These are phyloP conservation scores for Ariolimax columbianus DNA, from an alignment of 2,888 invertebrate genomes.

Conservation along the genomic window DNA sequence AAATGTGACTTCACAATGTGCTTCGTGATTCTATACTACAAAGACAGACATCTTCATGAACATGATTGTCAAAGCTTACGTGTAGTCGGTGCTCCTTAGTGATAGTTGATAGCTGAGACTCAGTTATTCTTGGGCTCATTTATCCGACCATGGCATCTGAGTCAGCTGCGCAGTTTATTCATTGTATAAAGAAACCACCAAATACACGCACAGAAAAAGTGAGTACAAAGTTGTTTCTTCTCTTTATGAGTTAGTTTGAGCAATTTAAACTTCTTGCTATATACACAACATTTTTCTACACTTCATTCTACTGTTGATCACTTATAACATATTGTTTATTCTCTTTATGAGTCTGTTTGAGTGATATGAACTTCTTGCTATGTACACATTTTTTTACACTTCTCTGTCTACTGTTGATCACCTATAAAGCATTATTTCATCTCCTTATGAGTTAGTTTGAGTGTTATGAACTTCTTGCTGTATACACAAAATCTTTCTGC, in stretches of 20 bases:
- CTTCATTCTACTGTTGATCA: no score
- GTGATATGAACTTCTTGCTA: no score
- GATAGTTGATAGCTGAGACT: neutral
- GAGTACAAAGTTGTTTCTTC: conserved; percentile 29
- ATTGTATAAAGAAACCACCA: conserved; percentile 71
- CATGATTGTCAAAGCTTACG: neutral
- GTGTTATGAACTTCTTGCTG: no score
- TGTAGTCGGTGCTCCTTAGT: neutral
- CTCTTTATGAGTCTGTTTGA: no score
- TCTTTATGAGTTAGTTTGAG: neutral
- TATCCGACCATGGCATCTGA: conserved; percentile 62
- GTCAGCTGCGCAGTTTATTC: conserved; percentile 63
- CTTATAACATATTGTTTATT: no score
- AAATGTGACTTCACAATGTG: conserved; percentile 29
- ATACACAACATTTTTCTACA: neutral
- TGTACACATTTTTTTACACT: no score
- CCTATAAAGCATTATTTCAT: no score
- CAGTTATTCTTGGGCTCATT: neutral
- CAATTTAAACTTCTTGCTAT: neutral
- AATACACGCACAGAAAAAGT: conserved; percentile 68
- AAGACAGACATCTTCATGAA: conserved; percentile 27
- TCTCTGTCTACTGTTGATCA: no score
- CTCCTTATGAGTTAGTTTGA: no score
- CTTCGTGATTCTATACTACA: conserved; percentile 39
- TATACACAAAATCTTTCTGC: no score